Evolutionary conservation across 2,113 vertebrate genomes (phyloP).

Genomic region (Mus pahari): DNA sequence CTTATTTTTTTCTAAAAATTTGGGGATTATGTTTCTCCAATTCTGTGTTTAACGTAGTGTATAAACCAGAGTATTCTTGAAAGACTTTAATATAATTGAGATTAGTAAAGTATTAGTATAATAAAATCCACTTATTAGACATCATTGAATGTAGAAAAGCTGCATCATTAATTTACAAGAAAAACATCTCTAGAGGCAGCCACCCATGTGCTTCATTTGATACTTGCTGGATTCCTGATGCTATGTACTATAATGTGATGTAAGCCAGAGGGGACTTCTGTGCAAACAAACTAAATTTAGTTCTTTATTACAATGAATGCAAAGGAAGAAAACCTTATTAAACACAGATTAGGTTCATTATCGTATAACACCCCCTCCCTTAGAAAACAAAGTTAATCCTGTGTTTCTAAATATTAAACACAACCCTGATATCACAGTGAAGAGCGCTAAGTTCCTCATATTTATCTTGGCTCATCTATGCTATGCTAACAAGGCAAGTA

Average conservation of each 20-base stretch:
- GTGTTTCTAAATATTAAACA: slow-evolving; percentile 74
- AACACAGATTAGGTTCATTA: slow-evolving; percentile 82
- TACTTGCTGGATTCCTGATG: slow-evolving; percentile 35
- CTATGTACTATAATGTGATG: slow-evolving; percentile 3
- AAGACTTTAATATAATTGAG: slow-evolving; percentile 55
- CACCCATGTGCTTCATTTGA: slow-evolving; percentile 25
- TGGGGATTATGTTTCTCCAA: neutral
- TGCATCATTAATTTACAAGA: slow-evolving; percentile 39
- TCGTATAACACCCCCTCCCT: slow-evolving; percentile 72
- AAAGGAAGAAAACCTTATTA: slow-evolving; percentile 82
- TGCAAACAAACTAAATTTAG: slow-evolving; percentile 76
- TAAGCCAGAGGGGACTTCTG: slow-evolving; percentile 58
- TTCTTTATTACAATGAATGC: slow-evolving; percentile 76
- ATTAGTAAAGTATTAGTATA: slow-evolving; percentile 68
- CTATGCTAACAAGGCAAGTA: slow-evolving; percentile 69
- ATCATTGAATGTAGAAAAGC: slow-evolving; percentile 49
- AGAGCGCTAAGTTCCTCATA: slow-evolving; percentile 67
- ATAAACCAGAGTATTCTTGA: slow-evolving; percentile 49
- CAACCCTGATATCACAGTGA: slow-evolving; percentile 58
- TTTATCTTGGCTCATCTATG: slow-evolving; percentile 68
- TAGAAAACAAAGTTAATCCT: slow-evolving; percentile 77
- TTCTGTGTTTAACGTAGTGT: neutral
- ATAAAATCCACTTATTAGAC: slow-evolving; percentile 52
- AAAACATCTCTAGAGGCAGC: slow-evolving; percentile 47
- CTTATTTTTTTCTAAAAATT: neutral